Percentiles rank a stretch among this genome's conserved stretches.
Evolutionary conservation across 1,140 invertebrate genomes (phyloP).

Genomic region (Diachasma alloeum): DNA sequence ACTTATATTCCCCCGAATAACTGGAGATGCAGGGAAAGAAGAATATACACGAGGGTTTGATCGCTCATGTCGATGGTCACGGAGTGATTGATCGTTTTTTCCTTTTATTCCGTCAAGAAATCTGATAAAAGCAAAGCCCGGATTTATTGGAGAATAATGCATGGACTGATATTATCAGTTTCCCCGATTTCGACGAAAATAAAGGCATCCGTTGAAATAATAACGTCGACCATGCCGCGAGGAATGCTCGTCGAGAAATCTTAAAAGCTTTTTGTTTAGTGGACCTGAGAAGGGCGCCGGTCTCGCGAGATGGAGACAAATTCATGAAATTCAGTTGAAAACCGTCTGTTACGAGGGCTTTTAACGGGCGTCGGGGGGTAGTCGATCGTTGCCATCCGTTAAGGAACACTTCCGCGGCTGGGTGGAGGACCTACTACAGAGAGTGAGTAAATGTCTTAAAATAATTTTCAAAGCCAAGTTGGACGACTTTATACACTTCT

Average conservation of each 20-base stretch:
- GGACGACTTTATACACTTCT: constrained; percentile 1
- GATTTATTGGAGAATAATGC: constrained; percentile 35
- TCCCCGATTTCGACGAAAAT: constrained; percentile 5
- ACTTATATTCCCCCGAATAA: background rate
- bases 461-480: constrained; percentile 36
- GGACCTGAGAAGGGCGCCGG: constrained; percentile 25
- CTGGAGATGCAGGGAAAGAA: background rate
- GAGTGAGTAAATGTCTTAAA: constrained; percentile 27
- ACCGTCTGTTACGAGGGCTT: constrained; percentile 27
- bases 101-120: constrained; percentile 17
- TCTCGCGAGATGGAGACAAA: constrained; percentile 41
- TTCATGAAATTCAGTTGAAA: constrained; percentile 43
- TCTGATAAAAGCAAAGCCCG: background rate
- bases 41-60: constrained; percentile 17
- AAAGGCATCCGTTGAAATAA: background rate
- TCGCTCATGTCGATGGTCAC: constrained; percentile 21
- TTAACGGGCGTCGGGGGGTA: constrained; percentile 35
- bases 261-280: constrained; percentile 49
- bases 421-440: background rate
- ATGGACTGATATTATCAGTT: constrained; percentile 32
- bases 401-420: constrained; percentile 37
- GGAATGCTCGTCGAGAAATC: background rate
- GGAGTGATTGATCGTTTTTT: constrained; percentile 22
- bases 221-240: background rate
- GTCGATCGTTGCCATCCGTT: constrained; percentile 48